Evolutionary conservation across 2,113 vertebrate species (phyloP), one percentile per base, ranked within the genome.

Genomic region (Vimba vimba): DNA sequence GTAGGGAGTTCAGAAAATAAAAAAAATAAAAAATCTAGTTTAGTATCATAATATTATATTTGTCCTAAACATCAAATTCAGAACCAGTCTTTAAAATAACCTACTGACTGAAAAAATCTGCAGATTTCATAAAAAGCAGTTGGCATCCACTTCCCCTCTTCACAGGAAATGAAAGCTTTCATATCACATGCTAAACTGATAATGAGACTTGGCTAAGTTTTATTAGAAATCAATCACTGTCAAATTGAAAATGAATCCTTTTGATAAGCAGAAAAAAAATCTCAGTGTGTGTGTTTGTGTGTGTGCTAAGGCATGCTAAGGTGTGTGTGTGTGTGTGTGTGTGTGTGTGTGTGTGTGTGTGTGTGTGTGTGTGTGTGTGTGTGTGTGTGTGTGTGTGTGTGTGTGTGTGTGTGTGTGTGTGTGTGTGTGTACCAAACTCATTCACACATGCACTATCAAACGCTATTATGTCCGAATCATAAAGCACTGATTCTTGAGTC

Each of bases 191-290:
- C 33, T 39, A 69, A 78, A 52, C 45, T 15, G 76, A 84, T 84
- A 76, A 86, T 73, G 36, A 83, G 85, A 69, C 84, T 52, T 45
- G 79, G 85, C 71, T 27, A 64, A 82, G 64, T 89, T 88, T 85
- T 90, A 90, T 90, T 91, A 83, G 84, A 88, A 87, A 87, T 89
- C 90, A 87, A 85, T 90, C 89, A 90, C 86, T 87, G 85, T 88
- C 76, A 62, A 43, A 57, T 19, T 79, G 74, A 4, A 86, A 82
- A 87, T 82, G 11, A 86, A 88, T 88, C 68, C 69, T 62, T 69
- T 77, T 71, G 11, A 50, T 77, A 30, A 50, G 33, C 59, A 47
- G 4, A 62, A 60, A 62, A 6, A 71, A 62, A 6, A 71, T 60
- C 19, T 82, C 17, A 25, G 1, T 52, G 57, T 82, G 50, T 36